Conservation (phyloP, 2,797 vertebrate genomes). For the Diceros bicornis region DNA sequence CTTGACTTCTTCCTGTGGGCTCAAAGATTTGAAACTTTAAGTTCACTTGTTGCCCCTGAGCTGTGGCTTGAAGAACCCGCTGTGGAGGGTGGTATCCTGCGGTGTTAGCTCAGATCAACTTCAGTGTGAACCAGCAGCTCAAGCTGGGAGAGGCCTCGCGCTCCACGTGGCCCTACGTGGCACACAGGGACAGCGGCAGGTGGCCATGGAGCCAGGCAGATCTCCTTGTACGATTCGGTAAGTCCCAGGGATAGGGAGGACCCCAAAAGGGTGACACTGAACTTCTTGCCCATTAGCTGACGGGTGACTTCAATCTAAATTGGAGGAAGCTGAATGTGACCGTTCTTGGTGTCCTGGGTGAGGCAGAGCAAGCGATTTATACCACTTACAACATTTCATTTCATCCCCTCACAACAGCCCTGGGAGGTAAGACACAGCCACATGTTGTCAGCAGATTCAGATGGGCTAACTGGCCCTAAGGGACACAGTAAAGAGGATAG, state of each 20-base stretch:
- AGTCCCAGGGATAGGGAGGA: not conserved
- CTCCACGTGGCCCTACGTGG: not conserved
- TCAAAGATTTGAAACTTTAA: slow-evolving; percentile 15
- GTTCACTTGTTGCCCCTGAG: not conserved
- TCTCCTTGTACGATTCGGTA: not conserved
- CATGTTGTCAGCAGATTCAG: slow-evolving; percentile 20
- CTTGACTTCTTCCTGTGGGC: not conserved
- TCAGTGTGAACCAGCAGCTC: not conserved
- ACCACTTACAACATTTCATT: not conserved
- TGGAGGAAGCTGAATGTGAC: not conserved
- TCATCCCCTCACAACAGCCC: not conserved
- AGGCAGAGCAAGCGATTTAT: not conserved
- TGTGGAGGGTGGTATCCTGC: not conserved
- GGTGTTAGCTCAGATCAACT: not conserved
- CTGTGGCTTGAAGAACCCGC: not conserved
- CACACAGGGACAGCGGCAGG: not conserved
- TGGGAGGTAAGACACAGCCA: not conserved
- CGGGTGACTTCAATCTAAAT: not conserved
- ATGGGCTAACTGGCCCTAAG: not conserved
- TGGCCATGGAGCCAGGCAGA: not conserved
- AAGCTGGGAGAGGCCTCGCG: too few relatives aligned
- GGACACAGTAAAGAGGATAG: not conserved
- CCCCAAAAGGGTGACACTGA: not conserved
- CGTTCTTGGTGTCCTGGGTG: not conserved
- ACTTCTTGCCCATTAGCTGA: not conserved